These are phyloP conservation scores for Actias luna DNA, from an alignment of 2,888 invertebrate species.

Conservation along the genomic window DNA sequence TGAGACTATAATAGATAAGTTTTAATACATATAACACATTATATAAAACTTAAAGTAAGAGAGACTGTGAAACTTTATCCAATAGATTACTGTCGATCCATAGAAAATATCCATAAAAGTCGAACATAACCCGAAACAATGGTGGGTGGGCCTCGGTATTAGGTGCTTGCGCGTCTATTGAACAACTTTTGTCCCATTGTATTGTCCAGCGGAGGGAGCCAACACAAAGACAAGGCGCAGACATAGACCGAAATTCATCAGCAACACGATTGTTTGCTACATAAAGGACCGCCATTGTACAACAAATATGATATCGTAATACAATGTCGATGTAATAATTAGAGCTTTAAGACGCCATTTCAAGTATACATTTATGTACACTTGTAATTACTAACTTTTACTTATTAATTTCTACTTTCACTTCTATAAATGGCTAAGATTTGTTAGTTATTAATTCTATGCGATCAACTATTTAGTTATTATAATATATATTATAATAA, in stretches of 20 bases:
- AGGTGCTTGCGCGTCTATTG: conserved; percentile 79
- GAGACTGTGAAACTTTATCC: conserved; percentile 72
- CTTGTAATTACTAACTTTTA: conserved; percentile 1
- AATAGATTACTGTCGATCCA: conserved; percentile 77
- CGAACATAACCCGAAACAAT: conserved; percentile 81
- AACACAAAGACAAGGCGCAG: conserved; percentile 77
- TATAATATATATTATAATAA: no score
- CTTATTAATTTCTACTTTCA: no score
- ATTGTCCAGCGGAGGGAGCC: conserved; percentile 78
- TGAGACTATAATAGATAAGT: not conserved
- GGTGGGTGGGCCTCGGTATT: conserved; percentile 77
- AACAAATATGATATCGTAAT: conserved; percentile 79
- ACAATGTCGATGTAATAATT: conserved; percentile 78
- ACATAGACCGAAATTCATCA: conserved; percentile 82
- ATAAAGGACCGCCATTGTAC: conserved; percentile 79
- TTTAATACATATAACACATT: not conserved
- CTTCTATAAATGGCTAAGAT: no score
- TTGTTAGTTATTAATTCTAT: no score
- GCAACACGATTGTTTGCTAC: conserved; percentile 81
- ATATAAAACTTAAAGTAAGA: conserved; percentile 30
- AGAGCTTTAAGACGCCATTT: conserved; percentile 56
- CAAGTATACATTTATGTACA: conserved; percentile 26
- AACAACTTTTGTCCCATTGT: conserved; percentile 82
- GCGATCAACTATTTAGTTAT: no score
- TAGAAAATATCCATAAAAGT: conserved; percentile 82